Base-by-base conservation (phyloP, 1,140 invertebrate species). In the Camponotus vicinus region DNA sequence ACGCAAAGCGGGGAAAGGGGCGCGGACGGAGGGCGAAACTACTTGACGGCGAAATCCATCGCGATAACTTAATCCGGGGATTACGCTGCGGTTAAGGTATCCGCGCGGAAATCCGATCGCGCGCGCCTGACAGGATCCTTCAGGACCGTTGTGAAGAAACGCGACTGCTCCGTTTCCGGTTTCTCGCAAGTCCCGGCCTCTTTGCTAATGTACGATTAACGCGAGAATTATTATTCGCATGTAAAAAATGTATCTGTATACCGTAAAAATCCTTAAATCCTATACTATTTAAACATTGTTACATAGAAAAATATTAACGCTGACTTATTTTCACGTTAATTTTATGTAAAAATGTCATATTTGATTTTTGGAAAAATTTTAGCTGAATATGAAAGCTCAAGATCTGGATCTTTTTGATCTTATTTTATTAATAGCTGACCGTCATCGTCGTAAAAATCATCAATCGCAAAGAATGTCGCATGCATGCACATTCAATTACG, bases 31-130 rank as follows among this genome's bases (percentile, higher is more conserved):
- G 5, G 55, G 63, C 40, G 78, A 75, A 88, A 83, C 90, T 93
- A 94, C 93, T 94, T 94, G 93, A 94, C 93, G 93, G 91, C 90
- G 78, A 91, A 94, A 94, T 94, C 91, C 92, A 90, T 92, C 89
- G 89, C 92, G 93, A 94, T 94, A 94, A 92, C 92, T 94, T 94
- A 94, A 94, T 94, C 94, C 92, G 52, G 52, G 90, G 93, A 94
- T 94, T 94, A 93, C 67, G 78, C 89, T 78, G 80, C 82, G 87
- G 90, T 85, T 83, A 59, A 52, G 78, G 73, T 87, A 89, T 90
- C 86, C 89, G 78, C 59, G 66, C n/a, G 86, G 89, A 92, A 92
- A 92, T 93, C 91, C 90, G 91, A 93, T 93, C 91, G 91, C 89
- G 61, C 80, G 80, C 71, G 21, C 76, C 55, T 80, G 69, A 42